Base-by-base conservation (phyloP, 2,797 vertebrate genomes). In the Graptemys geographica region DNA sequence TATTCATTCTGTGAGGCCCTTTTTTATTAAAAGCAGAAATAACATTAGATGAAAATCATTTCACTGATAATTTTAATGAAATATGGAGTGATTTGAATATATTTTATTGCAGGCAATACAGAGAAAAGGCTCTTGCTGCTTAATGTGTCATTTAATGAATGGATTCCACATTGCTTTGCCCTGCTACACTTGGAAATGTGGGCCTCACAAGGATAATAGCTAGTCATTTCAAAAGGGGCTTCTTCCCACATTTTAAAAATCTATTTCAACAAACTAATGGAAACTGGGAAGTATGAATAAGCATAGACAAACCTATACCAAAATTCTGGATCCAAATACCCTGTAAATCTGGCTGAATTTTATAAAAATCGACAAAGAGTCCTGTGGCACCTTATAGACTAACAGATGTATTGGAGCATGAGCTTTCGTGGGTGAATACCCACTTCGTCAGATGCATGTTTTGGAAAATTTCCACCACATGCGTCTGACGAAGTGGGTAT, bases 11-110 rank as follows among this genome's bases (percentile, higher is more conserved):
- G 51, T 95, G 97, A 92, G 81, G 94, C 72, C 78, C 90, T 92
- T 97, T 97, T 97, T 98, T 97, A 97, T 97, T 98, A 97, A 98
- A 96, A 97, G 91, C 94, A 98, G 94, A 97, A 98, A 97, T 98
- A 97, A 97, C 96, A 98, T 97, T 96, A 96, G 97, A 94, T 97
- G 97, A 96, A 98, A 98, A 97, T 98, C 89, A 96, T 96, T 98
- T 97, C 55, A 2, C 94, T 97, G 96, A 96, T 97, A 97, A 98
- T 98, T 98, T 97, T 86, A 97, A 97, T 98, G 96, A 98, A 98
- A 98, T 97, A 97, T 96, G 97, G 96, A 98, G 90, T 96, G 72
- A 84, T 96, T 96, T 96, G 93, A 97, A 94, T 97, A 95, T 96
- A 97, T 96, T 97, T 96, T 95, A 97, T 96, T 97, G 96, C 91